Base-by-base conservation (phyloP, 2,888 invertebrate species). In the Chelonus formosanus region DNA sequence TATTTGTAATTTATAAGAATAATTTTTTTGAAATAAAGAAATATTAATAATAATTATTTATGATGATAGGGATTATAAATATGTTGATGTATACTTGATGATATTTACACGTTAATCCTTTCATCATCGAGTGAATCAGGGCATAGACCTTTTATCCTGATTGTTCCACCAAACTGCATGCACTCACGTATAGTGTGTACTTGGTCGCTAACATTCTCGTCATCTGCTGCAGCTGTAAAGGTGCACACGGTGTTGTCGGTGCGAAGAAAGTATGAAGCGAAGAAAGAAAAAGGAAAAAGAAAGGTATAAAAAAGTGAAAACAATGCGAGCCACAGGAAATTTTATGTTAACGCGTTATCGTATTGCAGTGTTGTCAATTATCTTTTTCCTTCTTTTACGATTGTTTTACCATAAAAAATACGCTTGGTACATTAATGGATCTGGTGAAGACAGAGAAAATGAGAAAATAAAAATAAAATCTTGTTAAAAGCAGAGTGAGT, bases 301-400 rank as follows among this genome's bases (percentile, higher is more conserved):
- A 32, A 48, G 20, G 32, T 45, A 59, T 3, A 60, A 60, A 60
- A 60, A 60, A 50, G 50, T 52, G 43, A 60, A 43, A 60, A 60
- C 60, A 60, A 60, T 60, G 43, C 31, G 60, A 40, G 50, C 31
- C 52, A 40, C 31, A 48, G 35, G 35, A n/a, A 60, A 50, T 36
- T 20, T 32, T 31, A 52, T 52, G 32, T 48, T 40, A 52, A 48
- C 48, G 32, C 40, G 50, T 31, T 57, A 8, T 57, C 60, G 32
- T 52, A 52, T 35, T 52, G 20, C 31, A 7, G 32, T 8, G 32
- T 52, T 32, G 31, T 31, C 5, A 52, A 52, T 32, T 32, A 52
- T 32, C 20, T 20, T 20, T 20, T 20, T 20, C 5, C 5, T 48
- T n/a, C 20, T 48, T 48, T 48, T 2, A 48, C 48, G 5, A 4